Conservation (phyloP, 2,888 invertebrate genomes). For the Sarcophaga carnaria region DNA sequence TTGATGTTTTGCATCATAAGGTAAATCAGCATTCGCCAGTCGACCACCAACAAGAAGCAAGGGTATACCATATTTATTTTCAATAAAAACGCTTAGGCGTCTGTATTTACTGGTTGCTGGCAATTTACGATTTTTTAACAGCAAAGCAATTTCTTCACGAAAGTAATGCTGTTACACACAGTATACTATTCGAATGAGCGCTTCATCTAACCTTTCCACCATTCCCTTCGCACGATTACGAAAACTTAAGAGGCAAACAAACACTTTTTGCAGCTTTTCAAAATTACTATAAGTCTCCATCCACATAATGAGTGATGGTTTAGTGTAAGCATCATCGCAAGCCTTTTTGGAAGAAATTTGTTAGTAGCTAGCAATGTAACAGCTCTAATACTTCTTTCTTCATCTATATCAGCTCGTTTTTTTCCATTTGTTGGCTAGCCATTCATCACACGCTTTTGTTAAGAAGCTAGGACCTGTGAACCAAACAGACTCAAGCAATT, state of each 20-base stretch:
- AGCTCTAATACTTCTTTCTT: no score
- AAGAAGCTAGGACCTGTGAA: no score
- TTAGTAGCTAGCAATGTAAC: no score
- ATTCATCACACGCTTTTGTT: no score
- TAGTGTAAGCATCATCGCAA: no score
- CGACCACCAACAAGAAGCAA: constrained; percentile 46
- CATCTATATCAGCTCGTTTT: no score
- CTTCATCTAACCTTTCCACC: neutral
- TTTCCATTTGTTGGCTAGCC: no score
- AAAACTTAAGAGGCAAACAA: neutral
- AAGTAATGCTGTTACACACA: constrained; percentile 31
- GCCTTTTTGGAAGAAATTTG: no score
- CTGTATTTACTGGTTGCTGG: neutral
- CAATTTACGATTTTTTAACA: neutral
- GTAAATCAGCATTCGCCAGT: constrained; percentile 34
- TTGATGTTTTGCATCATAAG: constrained; percentile 42
- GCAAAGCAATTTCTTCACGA: neutral
- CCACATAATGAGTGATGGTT: no score
- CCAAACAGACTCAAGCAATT: no score
- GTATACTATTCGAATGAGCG: constrained; percentile 26
- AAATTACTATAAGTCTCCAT: neutral
- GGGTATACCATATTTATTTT: constrained; percentile 22
- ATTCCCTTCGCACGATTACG: neutral
- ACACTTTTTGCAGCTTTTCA: constrained; percentile 1
- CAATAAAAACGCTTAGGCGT: constrained; percentile 32